These are phyloP conservation scores for Trichomalopsis sarcophagae DNA, from an alignment of 1,140 invertebrate species.

Conservation along the genomic window DNA sequence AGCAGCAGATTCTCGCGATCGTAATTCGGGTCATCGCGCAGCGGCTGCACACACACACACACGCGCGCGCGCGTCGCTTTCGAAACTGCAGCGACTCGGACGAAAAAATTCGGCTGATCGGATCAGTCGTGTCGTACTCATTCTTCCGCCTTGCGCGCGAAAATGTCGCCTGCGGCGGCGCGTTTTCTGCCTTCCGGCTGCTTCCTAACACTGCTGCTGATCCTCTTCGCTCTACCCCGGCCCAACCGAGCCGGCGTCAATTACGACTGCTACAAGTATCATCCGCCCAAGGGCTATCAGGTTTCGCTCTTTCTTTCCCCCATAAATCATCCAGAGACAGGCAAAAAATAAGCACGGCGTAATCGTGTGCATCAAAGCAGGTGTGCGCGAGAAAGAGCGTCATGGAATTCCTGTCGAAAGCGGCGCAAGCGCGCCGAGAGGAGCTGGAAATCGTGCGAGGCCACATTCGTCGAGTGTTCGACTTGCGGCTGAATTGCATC, in stretches of 20 bases:
- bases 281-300: slow-evolving; percentile 34
- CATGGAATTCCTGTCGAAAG: background rate
- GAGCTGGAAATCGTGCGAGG: background rate
- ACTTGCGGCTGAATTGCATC: background rate
- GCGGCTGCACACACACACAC: too few relatives aligned
- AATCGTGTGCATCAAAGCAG: background rate
- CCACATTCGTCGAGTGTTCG: slow-evolving; percentile 17
- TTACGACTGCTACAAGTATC: slow-evolving; percentile 27
- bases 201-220: background rate
- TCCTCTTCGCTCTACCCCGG: background rate
- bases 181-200: background rate
- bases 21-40: background rate
- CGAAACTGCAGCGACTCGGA: background rate
- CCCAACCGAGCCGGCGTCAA: background rate
- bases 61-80: background rate
- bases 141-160: slow-evolving; percentile 35
- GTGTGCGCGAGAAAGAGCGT: background rate
- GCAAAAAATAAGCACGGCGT: background rate
- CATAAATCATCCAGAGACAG: background rate
- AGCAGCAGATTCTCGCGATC: background rate
- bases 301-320: background rate
- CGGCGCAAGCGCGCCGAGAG: background rate
- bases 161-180: background rate
- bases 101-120: background rate
- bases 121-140: background rate